Evolutionary conservation across 2,113 vertebrate species (phyloP), one percentile per base, ranked within the genome.

Genomic region (Bucco capensis): DNA sequence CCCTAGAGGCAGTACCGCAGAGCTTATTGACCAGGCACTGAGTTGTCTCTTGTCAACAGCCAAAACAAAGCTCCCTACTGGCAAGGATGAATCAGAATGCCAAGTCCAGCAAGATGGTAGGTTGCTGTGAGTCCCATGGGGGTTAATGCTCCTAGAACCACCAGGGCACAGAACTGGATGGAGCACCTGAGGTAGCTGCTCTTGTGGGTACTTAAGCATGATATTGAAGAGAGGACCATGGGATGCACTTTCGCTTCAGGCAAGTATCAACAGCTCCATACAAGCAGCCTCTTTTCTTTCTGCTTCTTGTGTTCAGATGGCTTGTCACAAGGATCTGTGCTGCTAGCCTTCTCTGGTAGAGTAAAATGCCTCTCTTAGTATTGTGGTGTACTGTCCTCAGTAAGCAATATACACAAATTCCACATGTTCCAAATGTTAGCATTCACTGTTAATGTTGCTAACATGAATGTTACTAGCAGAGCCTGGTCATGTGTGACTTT

Each of bases 391-490:
- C 31, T 50, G 16, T 51, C n/a, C 38, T 57, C 16, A 46, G 19
- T 54, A 66, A 85, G n/a, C 14, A 50, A 28, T 27, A 10, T 5
- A 10, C 8, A 49, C 14, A n/a, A 27, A 30, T 50, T 17, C 61
- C 58, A 9, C 2, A 0, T 56, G 14, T 87, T 80, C 69, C 40
- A 35, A 70, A 37, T 6, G 4, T 42, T 83, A 30, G 14, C 56
- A 58, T 54, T 33, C 19, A 5, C 56, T 70, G 28, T 40, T 80
- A 51, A 28, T 54, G 47, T 42, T 74, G 79, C 66, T 85, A 66
- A 69, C n/a, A 49, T 0, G 0, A 53, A 44, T 44, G n/a, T 86
- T 58, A 23, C 27, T 66, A 10, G 40, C 2, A 1, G 27, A 15
- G 3, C 31, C 71, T 74, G 50, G 30, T 83, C 62, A 73, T 27